phyloP scores from a whole-genome alignment of 2,888 invertebrate genomes.

The Heliconius cydno region DNA sequence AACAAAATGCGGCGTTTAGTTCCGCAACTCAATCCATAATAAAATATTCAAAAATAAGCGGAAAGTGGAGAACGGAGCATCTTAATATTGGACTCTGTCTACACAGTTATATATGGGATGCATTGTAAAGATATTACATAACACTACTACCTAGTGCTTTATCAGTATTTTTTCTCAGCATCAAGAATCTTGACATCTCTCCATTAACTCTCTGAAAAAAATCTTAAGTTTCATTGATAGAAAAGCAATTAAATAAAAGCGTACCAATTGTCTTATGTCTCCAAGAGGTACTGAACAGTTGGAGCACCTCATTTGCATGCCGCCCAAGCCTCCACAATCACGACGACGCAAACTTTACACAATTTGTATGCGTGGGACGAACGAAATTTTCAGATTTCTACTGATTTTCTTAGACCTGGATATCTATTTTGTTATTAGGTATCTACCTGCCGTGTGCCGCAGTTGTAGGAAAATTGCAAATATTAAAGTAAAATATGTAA shows the following conservation, averaged over 20 bases:
- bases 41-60: no score
- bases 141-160: no score
- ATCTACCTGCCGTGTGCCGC: background rate
- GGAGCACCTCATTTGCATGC: conserved; percentile 28
- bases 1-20: no score
- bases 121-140: no score
- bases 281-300: conserved; percentile 7
- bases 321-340: conserved; percentile 27
- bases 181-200: no score
- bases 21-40: no score
- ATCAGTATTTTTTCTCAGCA: no score
- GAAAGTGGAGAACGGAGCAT: no score
- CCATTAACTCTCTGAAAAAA: background rate
- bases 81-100: no score
- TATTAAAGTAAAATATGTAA: background rate
- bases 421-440: conserved; percentile 29
- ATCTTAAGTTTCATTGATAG: background rate
- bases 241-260: background rate
- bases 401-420: conserved; percentile 40
- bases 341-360: conserved; percentile 25
- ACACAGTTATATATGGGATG: no score
- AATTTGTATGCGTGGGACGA: conserved; percentile 34
- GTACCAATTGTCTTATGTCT: background rate
- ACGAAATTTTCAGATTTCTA: conserved; percentile 31
- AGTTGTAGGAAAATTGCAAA: background rate